Evolutionary conservation across 2,888 invertebrate genomes (phyloP).

Genomic region (Acleris holmiana): DNA sequence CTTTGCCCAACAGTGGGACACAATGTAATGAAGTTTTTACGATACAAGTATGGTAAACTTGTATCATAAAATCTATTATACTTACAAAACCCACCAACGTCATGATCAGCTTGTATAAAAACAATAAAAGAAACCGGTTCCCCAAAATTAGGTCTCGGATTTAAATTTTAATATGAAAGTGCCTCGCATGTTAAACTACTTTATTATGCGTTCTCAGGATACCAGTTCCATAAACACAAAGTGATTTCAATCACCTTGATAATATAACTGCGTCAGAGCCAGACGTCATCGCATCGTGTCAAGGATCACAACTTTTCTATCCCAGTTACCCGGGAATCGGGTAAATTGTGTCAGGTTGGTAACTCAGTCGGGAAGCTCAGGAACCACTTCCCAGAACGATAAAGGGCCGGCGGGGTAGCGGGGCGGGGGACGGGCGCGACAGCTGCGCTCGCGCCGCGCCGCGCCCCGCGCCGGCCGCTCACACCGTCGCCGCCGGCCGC

Average conservation of each 20-base stretch:
- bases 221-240: conserved; percentile 34
- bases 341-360: conserved; percentile 57
- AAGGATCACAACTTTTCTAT: conserved; percentile 75
- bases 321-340: conserved; percentile 41
- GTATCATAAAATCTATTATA: too few species aligned
- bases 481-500: conserved; percentile 66
- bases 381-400: conserved; percentile 85
- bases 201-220: conserved; percentile 35
- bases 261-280: conserved; percentile 24
- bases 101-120: conserved; percentile 17
- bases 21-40: too few species aligned
- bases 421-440: conserved; percentile 67
- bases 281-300: conserved; percentile 54
- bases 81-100: conserved; percentile 7
- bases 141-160: conserved; percentile 10
- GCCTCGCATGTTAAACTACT: conserved; percentile 21
- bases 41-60: too few species aligned
- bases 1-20: too few species aligned
- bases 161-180: conserved; percentile 32
- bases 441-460: conserved; percentile 79
- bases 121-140: conserved; percentile 24
- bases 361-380: conserved; percentile 81
- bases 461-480: conserved; percentile 56
- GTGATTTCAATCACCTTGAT: conserved; percentile 34
- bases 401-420: conserved; percentile 67